Evolutionary conservation across 2,797 vertebrate genomes (phyloP), one percentile per base, ranked within the genome.

Genomic region (Tenualosa ilisha): DNA sequence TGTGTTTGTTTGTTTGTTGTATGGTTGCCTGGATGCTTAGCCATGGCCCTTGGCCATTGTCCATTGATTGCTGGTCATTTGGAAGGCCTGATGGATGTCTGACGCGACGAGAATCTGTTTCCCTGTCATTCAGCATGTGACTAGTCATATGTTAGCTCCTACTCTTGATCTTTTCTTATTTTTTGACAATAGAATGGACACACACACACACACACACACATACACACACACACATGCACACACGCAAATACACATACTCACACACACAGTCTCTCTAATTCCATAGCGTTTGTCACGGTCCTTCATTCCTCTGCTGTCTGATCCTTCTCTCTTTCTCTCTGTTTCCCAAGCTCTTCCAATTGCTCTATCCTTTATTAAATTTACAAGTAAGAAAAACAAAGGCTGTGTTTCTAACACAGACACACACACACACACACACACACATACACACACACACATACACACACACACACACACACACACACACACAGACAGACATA

Each of bases 291-390:
- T 83, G 37, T 54, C 84, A 88, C 3, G 12, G 15, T 86, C 63
- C 49, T 40, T 83, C 49, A 84, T 75, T 40, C 0, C 46, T 82
- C 46, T 72, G 84, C 11, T 11, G 3, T 15, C 51, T 53, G 12
- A 11, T 40, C 1, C 46, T 82, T 54, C 81, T 86, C 24, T 8
- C 91, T 90, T 82, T 82, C 51, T 51, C 61, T 54, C 79, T 82
- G 20, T 85, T 65, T 68, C n/a, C n/a, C 65, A 24, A 2, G 49
- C 26, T 53, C 26, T 81, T 22, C 24, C 24, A 63, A 68, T 46
- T 15, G 53, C 59, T 81, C 2, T 49, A 5, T 82, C 3, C 49
- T 81, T 89, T 56, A 54, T 54, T 81, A 31, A 51, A 40, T 1
- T 31, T 1, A 31, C 31, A 31, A 31, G 31, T 1, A 7, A 59